Evolutionary conservation across 23 tunicate species (phyloP), one percentile per base, ranked within the genome.

Genomic region (Corella eumyota): DNA sequence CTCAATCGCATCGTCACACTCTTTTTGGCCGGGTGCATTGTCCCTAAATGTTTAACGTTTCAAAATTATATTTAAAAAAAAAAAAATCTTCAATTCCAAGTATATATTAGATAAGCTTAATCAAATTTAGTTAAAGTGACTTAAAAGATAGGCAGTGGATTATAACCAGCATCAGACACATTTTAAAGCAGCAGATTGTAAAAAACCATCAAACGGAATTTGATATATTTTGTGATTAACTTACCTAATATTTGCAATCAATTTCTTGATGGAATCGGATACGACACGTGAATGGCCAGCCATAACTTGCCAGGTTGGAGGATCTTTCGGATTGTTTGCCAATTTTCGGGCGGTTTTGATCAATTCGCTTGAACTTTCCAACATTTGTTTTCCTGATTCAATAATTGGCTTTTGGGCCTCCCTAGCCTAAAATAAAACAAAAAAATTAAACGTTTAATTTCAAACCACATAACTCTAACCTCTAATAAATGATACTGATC

Each of bases 21-120:
- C 99, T 57, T 77, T 85, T 58, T 93, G 99, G 26, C 99, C 99
- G 2, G 99, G 99, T 1, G 99, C 99, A 26, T 88, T 88, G 81
- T 88, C 96, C 54, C 96, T 75, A 29, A 4, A 20, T 0, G 33
- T 23, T n/a, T n/a, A n/a, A n/a, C n/a, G n/a, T n/a, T n/a, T n/a
- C 49, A 44, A 44, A 44, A n/a, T n/a, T n/a, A n/a, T n/a, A n/a
- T n/a, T n/a, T n/a, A n/a, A n/a, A n/a, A n/a, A n/a, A n/a, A n/a
- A n/a, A n/a, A n/a, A n/a, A n/a, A n/a, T n/a, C n/a, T n/a, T n/a
- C n/a, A n/a, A n/a, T n/a, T n/a, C n/a, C n/a, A n/a, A n/a, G n/a
- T n/a, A n/a, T n/a, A n/a, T n/a, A n/a, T n/a, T n/a, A n/a, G n/a
- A n/a, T n/a, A n/a, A n/a, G n/a, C n/a, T n/a, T n/a, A n/a, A n/a